These are phyloP conservation scores for Sylvia borin DNA, from an alignment of 2,797 vertebrate species.

Conservation along the genomic window DNA sequence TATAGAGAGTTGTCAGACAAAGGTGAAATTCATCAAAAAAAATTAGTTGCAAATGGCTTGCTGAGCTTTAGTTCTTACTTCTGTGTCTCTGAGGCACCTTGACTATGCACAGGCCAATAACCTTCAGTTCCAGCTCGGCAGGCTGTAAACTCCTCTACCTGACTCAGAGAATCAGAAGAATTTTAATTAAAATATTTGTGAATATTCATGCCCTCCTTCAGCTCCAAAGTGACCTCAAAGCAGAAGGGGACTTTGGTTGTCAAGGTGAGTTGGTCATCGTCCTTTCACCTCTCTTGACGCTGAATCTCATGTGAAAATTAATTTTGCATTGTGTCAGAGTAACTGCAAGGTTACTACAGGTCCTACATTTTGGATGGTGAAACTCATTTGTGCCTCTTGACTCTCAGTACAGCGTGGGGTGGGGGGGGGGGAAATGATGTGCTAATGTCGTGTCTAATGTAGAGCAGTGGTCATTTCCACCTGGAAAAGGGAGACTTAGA, in stretches of 20 bases:
- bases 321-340: not conserved
- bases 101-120: not conserved
- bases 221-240: not conserved
- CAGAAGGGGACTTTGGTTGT: not conserved
- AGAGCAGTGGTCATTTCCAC: not conserved
- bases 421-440: not conserved
- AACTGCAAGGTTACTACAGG: not conserved
- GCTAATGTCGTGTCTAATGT: not conserved
- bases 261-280: not conserved
- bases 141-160: not conserved
- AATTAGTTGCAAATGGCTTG: not conserved
- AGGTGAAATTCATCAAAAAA: conserved; percentile 24
- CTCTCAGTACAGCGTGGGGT: not conserved
- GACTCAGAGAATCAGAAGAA: not conserved
- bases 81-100: not conserved
- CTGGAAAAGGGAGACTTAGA: not conserved
- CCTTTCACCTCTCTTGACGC: not conserved
- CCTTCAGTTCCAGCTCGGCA: not conserved
- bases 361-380: not conserved
- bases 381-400: not conserved
- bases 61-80: not conserved
- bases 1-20: not conserved
- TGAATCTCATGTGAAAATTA: not conserved
- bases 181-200: not conserved
- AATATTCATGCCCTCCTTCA: not conserved